Evolutionary conservation across 2,797 vertebrate species (phyloP).

Genomic region (Pelodytes ibericus): DNA sequence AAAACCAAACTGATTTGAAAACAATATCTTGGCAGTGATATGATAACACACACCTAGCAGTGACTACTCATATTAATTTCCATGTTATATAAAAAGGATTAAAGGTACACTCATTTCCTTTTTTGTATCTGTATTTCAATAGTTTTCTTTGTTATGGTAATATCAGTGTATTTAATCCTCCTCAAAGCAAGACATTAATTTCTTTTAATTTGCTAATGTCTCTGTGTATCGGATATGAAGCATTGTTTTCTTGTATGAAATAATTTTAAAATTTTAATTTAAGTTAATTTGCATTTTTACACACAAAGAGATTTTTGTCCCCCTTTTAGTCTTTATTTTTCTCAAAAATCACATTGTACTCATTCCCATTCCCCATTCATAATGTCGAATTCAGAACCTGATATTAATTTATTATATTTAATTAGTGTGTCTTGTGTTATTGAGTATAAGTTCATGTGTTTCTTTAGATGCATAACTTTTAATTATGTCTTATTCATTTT

Average conservation of each 20-base stretch:
- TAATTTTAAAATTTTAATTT: not conserved
- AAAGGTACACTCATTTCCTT: not conserved
- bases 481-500: constrained; percentile 9
- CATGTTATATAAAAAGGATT: not conserved
- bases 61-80: not conserved
- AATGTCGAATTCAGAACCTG: not conserved
- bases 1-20: not conserved
- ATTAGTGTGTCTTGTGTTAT: not conserved
- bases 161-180: constrained; percentile 9
- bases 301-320: not conserved
- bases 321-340: not conserved
- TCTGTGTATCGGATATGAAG: not conserved
- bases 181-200: not conserved
- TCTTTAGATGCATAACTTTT: not conserved
- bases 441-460: not conserved
- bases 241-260: not conserved
- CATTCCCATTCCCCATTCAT: not conserved
- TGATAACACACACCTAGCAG: not conserved
- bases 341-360: not conserved
- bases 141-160: constrained; percentile 18
- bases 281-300: not conserved
- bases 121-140: not conserved
- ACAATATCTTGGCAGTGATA: not conserved
- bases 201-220: constrained; percentile 26
- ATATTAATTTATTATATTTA: not conserved